Percentiles rank a stretch among this genome's conserved stretches.
Conservation (phyloP, 2,888 invertebrate species). For the Dyspetes luteomarginatus region DNA sequence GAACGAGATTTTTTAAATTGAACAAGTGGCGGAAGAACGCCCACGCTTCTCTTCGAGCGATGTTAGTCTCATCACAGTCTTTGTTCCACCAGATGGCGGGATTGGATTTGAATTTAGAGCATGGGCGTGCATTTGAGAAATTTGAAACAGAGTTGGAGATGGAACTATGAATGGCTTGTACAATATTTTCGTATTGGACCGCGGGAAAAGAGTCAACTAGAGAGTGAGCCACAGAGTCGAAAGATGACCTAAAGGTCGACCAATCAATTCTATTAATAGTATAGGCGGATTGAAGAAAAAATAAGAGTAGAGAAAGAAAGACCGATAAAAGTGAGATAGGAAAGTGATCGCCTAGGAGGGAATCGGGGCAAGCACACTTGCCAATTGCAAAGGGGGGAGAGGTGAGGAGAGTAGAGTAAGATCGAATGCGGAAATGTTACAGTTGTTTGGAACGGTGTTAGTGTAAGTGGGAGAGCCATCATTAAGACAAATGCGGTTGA, state of each 20-base stretch:
- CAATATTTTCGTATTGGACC: neutral
- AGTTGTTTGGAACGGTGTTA: neutral
- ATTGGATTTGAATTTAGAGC: constrained; percentile 3
- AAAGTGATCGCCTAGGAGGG: constrained; percentile 8
- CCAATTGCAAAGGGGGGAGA: neutral
- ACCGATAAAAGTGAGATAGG: too few species aligned
- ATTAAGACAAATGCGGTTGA: constrained; percentile 3
- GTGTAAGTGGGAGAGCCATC: constrained; percentile 23
- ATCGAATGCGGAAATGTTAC: neutral
- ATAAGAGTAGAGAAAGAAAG: too few species aligned
- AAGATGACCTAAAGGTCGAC: neutral
- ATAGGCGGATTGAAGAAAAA: too few species aligned
- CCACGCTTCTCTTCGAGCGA: constrained; percentile 3
- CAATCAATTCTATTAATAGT: constrained; percentile 13
- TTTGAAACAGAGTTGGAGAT: neutral
- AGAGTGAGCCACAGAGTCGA: neutral
- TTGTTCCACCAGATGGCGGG: constrained; percentile 32
- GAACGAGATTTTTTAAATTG: neutral
- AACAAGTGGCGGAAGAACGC: neutral
- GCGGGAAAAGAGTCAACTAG: neutral
- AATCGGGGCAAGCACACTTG: neutral
- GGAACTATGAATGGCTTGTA: constrained; percentile 3
- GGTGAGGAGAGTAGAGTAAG: constrained; percentile 19
- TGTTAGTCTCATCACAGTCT: neutral
- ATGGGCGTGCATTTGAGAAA: neutral